Percentiles rank a stretch among this genome's conserved stretches.
These are phyloP conservation scores for Acyrthosiphon pisum DNA, from an alignment of 1,140 invertebrate species.

Conservation along the genomic window DNA sequence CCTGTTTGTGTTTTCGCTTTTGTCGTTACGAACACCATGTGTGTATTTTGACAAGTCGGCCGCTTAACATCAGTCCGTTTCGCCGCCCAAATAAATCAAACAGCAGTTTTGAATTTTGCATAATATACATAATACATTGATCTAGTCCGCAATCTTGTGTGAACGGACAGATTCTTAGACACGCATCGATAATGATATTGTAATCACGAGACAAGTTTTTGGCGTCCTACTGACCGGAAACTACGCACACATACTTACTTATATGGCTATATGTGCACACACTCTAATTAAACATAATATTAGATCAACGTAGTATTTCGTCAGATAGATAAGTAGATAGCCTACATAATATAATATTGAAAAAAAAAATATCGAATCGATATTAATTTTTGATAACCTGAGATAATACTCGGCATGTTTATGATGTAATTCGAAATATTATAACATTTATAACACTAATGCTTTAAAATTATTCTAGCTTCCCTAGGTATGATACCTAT, in stretches of 20 bases:
- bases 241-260: not conserved
- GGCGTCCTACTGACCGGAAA: slow-evolving; percentile 43
- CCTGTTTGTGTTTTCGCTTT: slow-evolving; percentile 48
- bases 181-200: slow-evolving; percentile 10
- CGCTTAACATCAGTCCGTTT: not conserved
- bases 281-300: not conserved
- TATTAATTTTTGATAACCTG: not conserved
- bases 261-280: not conserved
- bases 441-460: not conserved
- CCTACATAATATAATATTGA: not conserved
- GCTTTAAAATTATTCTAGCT: not conserved
- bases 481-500: not conserved
- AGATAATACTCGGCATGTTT: not conserved
- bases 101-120: not conserved
- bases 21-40: not conserved
- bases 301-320: not conserved
- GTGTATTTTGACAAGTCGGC: slow-evolving; percentile 35
- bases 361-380: not conserved
- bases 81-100: slow-evolving; percentile 25
- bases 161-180: not conserved
- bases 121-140: not conserved
- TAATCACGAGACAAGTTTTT: slow-evolving; percentile 39
- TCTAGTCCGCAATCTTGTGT: slow-evolving; percentile 3
- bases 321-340: not conserved
- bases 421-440: not conserved